Conservation (phyloP, 2,113 vertebrate species). For the Tinamus guttatus region DNA sequence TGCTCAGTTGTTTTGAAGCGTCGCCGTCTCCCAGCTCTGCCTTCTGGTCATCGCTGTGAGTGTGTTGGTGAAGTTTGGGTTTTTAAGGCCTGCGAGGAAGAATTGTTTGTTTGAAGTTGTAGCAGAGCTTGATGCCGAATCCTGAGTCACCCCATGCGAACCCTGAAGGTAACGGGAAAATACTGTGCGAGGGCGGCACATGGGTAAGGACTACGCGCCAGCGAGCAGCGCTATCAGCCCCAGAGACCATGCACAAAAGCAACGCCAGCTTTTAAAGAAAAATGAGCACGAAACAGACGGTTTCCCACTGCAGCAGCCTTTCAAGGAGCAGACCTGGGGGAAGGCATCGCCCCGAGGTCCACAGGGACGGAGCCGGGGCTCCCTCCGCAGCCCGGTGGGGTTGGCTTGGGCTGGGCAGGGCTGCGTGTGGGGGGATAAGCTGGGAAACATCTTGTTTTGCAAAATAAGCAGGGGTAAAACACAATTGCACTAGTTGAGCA, state of each 20-base stretch:
- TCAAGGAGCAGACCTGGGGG: neutral
- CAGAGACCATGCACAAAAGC: neutral
- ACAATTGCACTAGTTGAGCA: neutral
- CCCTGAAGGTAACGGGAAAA: neutral
- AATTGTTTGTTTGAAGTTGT: neutral
- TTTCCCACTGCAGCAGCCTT: neutral
- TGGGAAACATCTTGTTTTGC: neutral
- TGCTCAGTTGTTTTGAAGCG: neutral
- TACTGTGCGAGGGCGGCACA: neutral
- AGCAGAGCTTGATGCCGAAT: neutral
- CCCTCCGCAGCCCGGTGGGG: neutral
- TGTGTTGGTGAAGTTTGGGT: neutral
- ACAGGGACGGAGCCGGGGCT: neutral
- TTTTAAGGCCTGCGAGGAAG: neutral
- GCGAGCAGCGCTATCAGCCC: neutral
- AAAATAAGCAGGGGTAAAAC: neutral
- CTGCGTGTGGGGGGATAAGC: neutral
- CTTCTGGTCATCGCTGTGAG: neutral
- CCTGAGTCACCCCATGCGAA: neutral
- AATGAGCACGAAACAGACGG: fast-evolving
- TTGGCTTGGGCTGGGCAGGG: neutral
- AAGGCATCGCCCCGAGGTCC: neutral
- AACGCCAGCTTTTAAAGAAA: neutral
- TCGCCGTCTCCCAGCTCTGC: neutral
- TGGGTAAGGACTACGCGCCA: neutral